Percentiles rank a stretch among this genome's conserved stretches.
Conservation (phyloP, 2,113 vertebrate genomes). For the Paradoxurus hermaphroditus region DNA sequence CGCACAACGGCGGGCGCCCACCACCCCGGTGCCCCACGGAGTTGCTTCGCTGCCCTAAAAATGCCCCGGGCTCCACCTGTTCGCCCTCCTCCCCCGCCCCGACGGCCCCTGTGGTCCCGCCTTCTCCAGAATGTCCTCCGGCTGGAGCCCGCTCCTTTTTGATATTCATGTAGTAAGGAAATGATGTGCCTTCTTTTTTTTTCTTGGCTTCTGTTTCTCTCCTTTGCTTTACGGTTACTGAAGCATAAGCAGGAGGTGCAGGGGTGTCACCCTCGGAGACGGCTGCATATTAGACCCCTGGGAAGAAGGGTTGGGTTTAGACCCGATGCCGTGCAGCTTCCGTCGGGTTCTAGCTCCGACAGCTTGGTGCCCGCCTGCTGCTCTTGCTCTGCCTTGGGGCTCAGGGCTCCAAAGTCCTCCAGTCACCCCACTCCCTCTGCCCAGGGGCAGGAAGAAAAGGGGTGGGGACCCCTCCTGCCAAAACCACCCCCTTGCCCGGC, state of each 20-base stretch:
- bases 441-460: background rate
- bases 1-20: too few species aligned
- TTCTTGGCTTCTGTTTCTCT: background rate
- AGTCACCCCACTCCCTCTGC: background rate
- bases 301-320: background rate
- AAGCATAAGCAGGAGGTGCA: background rate
- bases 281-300: background rate
- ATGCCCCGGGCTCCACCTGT: too few species aligned
- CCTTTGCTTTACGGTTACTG: background rate
- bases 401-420: background rate
- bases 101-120: background rate
- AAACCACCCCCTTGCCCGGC: too few species aligned
- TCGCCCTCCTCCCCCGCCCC: too few species aligned
- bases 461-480: background rate
- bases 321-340: too few species aligned
- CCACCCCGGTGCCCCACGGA: too few species aligned
- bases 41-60: too few species aligned
- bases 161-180: background rate
- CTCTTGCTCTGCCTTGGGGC: background rate
- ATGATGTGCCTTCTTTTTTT: background rate
- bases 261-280: background rate
- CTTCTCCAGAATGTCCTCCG: background rate
- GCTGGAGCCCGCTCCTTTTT: background rate
- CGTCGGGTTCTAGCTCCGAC: background rate
- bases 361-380: background rate